phyloP scores from a whole-genome alignment of 2,797 vertebrate species.

The Coendou prehensilis region DNA sequence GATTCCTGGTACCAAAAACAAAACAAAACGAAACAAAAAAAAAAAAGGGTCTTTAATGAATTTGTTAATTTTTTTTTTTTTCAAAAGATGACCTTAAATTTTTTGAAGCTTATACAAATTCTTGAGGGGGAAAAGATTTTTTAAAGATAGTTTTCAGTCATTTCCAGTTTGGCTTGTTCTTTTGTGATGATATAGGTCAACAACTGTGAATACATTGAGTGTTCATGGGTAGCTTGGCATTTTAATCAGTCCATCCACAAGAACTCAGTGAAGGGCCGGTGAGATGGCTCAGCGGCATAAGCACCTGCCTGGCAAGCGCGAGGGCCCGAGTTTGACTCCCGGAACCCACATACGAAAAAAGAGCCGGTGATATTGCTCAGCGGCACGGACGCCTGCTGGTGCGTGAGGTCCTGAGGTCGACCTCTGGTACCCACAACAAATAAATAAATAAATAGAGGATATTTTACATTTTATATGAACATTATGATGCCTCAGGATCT shows the following conservation, averaged over 20 bases:
- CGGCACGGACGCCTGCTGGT: too few species aligned
- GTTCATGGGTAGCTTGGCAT: neutral
- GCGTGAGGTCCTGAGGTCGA: too few species aligned
- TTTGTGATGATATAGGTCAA: neutral
- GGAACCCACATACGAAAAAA: too few species aligned
- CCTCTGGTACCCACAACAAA: too few species aligned
- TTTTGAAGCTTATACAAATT: conserved; percentile 15
- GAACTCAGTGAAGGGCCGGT: neutral
- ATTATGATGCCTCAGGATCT: neutral
- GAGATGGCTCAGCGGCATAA: too few species aligned
- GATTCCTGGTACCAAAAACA: too few species aligned
- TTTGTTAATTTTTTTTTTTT: conserved; percentile 43
- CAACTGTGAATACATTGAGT: neutral
- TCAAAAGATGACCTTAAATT: conserved; percentile 4
- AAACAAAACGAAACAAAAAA: too few species aligned
- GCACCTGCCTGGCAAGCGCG: too few species aligned
- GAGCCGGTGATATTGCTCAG: too few species aligned
- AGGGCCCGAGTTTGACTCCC: too few species aligned
- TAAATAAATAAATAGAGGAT: neutral
- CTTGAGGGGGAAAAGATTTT: neutral
- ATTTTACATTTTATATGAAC: conserved; percentile 48
- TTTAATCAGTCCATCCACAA: neutral
- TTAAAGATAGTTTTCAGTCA: neutral
- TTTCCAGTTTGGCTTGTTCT: conserved; percentile 43
- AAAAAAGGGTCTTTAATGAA: neutral